These are phyloP conservation scores for Drosophila pseudoananassae DNA, from an alignment of 1,140 invertebrate genomes.

Conservation along the genomic window DNA sequence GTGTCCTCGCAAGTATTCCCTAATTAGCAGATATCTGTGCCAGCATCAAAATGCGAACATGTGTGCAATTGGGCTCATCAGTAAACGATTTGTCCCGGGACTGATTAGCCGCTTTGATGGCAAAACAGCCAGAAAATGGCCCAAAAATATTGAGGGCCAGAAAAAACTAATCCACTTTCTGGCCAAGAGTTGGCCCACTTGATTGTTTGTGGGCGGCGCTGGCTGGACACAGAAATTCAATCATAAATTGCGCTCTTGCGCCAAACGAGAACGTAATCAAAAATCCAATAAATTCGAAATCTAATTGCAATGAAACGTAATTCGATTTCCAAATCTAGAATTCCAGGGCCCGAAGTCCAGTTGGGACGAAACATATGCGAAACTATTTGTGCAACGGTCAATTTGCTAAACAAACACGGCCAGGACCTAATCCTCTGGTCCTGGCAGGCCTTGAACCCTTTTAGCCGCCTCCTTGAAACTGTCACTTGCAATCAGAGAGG, in stretches of 20 bases:
- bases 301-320: conserved; percentile 59
- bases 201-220: conserved; percentile 51
- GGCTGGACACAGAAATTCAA: conserved; percentile 43
- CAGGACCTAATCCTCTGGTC: conserved; percentile 21
- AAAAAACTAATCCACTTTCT: conserved; percentile 31
- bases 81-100: conserved; percentile 44
- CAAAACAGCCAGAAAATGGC: conserved; percentile 52
- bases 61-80: conserved; percentile 72
- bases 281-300: conserved; percentile 66
- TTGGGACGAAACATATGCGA: conserved; percentile 56
- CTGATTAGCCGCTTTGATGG: conserved; percentile 74
- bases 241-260: conserved; percentile 51
- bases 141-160: conserved; percentile 15
- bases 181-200: conserved; percentile 31
- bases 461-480: conserved; percentile 61
- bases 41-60: conserved; percentile 64
- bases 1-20: conserved; percentile 53
- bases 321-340: conserved; percentile 34
- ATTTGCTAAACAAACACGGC: conserved; percentile 63
- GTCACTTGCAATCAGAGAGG: conserved; percentile 70
- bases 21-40: conserved; percentile 64
- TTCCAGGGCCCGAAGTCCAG: background rate
- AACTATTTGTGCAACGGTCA: conserved; percentile 73
- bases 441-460: conserved; percentile 48
- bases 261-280: conserved; percentile 52